Conservation (phyloP, 2,113 vertebrate genomes). For the Mesembrinibis cayennensis region DNA sequence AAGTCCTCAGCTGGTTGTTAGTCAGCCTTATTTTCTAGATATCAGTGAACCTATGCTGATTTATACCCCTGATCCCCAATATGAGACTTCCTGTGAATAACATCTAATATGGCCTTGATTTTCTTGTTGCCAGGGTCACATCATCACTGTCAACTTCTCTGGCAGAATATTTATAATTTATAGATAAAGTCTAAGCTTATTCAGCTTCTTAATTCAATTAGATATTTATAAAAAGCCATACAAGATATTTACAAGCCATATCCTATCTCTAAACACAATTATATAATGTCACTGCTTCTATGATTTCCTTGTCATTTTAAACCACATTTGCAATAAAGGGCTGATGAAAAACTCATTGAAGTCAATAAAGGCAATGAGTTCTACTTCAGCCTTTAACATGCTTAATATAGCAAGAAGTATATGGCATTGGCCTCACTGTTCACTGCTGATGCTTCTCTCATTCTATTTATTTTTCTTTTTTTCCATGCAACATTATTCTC, state of each 20-base stretch:
- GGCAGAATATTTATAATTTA: neutral
- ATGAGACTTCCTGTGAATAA: neutral
- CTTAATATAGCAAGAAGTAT: neutral
- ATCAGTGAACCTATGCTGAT: neutral
- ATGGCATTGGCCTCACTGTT: neutral
- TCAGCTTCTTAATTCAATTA: neutral
- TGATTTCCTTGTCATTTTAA: constrained; percentile 15
- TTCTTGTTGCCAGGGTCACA: neutral
- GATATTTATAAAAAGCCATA: neutral
- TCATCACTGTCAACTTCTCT: neutral
- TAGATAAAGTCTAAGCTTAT: neutral
- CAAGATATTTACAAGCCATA: neutral
- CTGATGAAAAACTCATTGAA: constrained; percentile 19
- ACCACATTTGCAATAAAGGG: neutral
- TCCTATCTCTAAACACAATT: neutral
- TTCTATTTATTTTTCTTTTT: neutral
- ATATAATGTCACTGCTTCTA: neutral
- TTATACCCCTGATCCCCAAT: neutral
- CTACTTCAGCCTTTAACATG: neutral
- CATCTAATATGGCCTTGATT: neutral
- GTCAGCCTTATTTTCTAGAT: neutral
- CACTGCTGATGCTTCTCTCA: neutral
- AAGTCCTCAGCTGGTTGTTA: neutral
- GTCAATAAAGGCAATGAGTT: neutral
- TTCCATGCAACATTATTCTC: neutral